These are phyloP conservation scores for Saxidomus purpurata DNA, from an alignment of 1,140 invertebrate species.

Conservation along the genomic window DNA sequence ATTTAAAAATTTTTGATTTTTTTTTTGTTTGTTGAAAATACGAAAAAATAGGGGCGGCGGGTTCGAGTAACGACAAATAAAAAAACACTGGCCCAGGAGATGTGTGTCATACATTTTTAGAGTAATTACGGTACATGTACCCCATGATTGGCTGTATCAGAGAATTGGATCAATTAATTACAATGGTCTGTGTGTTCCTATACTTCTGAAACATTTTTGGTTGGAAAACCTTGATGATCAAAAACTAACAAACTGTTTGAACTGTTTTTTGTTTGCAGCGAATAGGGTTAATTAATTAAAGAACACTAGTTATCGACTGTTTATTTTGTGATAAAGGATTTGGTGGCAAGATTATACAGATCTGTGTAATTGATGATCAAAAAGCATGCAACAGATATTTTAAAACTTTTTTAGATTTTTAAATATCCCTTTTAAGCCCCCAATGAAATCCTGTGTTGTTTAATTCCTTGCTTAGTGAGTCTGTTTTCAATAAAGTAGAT, in stretches of 20 bases:
- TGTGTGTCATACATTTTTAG: no score
- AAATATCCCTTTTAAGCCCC: no score
- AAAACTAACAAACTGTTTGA: neutral
- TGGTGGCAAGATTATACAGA: neutral
- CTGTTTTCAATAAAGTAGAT: no score
- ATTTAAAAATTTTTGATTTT: no score
- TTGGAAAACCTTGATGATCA: neutral
- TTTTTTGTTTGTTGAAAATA: no score
- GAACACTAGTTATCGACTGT: conserved; percentile 3
- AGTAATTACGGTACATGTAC: neutral
- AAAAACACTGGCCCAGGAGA: no score
- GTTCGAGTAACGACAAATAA: no score
- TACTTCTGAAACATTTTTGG: conserved; percentile 9
- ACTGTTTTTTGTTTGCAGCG: neutral
- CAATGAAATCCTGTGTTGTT: no score
- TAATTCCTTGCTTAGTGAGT: no score
- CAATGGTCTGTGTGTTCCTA: neutral
- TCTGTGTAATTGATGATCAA: neutral
- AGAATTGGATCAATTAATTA: neutral
- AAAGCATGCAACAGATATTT: neutral
- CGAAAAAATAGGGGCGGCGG: no score
- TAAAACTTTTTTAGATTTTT: no score
- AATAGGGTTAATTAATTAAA: conserved; percentile 20
- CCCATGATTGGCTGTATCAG: neutral
- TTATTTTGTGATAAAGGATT: neutral